phyloP scores from a whole-genome alignment of 2,888 invertebrate species.

The Celastrina argiolus region DNA sequence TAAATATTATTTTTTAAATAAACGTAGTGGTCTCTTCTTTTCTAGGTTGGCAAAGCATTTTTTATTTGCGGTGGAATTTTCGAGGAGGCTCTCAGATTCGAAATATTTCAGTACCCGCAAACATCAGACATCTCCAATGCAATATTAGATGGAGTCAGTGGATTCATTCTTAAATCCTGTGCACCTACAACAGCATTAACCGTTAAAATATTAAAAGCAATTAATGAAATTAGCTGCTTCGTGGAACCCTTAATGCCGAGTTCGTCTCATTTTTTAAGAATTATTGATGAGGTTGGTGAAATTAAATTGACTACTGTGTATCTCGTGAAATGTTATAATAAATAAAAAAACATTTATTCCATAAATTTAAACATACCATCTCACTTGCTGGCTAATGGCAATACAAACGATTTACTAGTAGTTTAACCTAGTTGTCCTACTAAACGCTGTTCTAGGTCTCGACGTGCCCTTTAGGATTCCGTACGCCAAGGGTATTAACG shows the following conservation, averaged over 20 bases:
- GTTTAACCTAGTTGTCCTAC: too few relatives aligned
- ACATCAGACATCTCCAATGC: constrained; percentile 52
- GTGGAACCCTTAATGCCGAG: constrained; percentile 48
- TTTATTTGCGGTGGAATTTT: constrained; percentile 55
- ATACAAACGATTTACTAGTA: too few relatives aligned
- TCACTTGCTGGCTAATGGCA: too few relatives aligned
- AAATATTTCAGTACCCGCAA: constrained; percentile 41
- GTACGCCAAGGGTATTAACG: too few relatives aligned
- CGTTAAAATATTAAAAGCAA: constrained; percentile 40
- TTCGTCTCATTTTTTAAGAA: constrained; percentile 43
- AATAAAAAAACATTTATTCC: too few relatives aligned
- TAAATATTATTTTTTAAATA: neutral
- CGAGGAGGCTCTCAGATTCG: constrained; percentile 37
- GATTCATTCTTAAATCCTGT: constrained; percentile 48
- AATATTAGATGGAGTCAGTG: constrained; percentile 53
- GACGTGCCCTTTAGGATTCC: too few relatives aligned
- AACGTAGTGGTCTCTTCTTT: constrained; percentile 16
- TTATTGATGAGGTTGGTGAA: constrained; percentile 49
- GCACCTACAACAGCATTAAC: constrained; percentile 34
- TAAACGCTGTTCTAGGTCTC: too few relatives aligned
- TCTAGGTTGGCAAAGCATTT: constrained; percentile 57
- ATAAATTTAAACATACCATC: too few relatives aligned
- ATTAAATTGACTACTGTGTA: too few relatives aligned
- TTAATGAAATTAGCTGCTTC: constrained; percentile 48
- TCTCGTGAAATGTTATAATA: too few relatives aligned